A percentile compares a stretch with the other conserved stretches of the same genome.
Conservation (phyloP, 2,888 invertebrate genomes). For the Lasioglossum villosulum region DNA sequence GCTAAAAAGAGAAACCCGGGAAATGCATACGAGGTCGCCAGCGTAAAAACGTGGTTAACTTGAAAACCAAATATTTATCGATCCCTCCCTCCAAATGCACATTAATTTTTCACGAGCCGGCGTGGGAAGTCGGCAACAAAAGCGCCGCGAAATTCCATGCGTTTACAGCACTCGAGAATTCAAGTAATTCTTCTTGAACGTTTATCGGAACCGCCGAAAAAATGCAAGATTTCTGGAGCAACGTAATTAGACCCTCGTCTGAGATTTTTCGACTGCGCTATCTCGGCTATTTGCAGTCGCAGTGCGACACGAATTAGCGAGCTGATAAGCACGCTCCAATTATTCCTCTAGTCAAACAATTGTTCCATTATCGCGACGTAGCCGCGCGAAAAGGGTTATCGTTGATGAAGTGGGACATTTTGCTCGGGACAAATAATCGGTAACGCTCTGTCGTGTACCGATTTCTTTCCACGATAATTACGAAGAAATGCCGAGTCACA, state of each 20-base stretch:
- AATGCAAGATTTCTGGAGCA: not conserved
- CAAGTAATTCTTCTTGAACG: too few species aligned
- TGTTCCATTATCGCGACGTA: constrained; percentile 17
- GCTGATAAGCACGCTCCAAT: constrained; percentile 39
- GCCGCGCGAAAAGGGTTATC: constrained; percentile 24
- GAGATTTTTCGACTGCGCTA: constrained; percentile 20
- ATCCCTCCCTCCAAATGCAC: not conserved
- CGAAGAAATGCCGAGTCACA: constrained; percentile 43
- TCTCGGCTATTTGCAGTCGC: constrained; percentile 2
- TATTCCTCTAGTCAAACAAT: constrained; percentile 31
- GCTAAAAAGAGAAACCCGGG: constrained; percentile 65
- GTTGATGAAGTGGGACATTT: not conserved
- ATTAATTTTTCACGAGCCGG: not conserved
- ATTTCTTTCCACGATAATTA: constrained; percentile 40
- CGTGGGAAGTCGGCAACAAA: not conserved
- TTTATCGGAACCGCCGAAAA: not conserved
- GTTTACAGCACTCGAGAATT: not conserved
- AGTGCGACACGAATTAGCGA: constrained; percentile 7
- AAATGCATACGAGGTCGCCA: constrained; percentile 51
- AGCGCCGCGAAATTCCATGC: not conserved
- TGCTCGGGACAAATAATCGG: constrained; percentile 7
- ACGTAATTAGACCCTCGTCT: not conserved
- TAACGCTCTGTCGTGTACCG: not conserved
- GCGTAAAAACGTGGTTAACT: constrained; percentile 25
- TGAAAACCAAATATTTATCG: constrained; percentile 36